Evolutionary conservation across 2,113 vertebrate species (phyloP).

Genomic region (human): DNA sequence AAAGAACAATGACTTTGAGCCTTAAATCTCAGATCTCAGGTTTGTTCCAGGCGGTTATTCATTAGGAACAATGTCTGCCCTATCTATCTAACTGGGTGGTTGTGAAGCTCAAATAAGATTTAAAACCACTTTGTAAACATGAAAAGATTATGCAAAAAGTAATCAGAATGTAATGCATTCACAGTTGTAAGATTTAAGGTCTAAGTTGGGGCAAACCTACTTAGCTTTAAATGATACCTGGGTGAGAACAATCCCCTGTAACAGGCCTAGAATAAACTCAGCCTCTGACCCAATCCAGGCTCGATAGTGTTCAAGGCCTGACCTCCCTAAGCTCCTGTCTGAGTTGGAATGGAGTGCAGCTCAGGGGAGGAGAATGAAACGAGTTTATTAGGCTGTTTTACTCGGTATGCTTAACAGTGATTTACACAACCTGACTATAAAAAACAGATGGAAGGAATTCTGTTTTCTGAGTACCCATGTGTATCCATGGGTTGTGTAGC

Average conservation of each 20-base stretch:
- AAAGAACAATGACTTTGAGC: neutral
- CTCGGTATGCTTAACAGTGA: conserved; percentile 6
- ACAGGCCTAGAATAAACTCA: neutral
- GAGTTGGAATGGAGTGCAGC: neutral
- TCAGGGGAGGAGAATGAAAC: neutral
- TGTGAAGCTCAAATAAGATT: neutral
- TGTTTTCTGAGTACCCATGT: neutral
- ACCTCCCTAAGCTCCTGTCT: neutral
- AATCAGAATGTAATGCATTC: neutral
- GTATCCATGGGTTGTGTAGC: neutral
- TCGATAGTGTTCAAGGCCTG: neutral
- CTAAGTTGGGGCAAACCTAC: neutral
- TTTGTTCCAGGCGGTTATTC: neutral
- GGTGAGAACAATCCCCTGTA: neutral
- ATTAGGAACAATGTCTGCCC: neutral
- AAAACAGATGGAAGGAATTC: conserved; percentile 45
- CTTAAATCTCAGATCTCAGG: neutral
- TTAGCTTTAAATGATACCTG: neutral
- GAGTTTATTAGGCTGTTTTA: neutral
- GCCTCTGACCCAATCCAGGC: neutral
- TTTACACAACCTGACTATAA: neutral
- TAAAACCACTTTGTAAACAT: neutral
- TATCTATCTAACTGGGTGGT: neutral
- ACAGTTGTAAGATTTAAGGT: neutral
- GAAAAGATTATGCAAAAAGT: neutral